Evolutionary conservation across 2,888 invertebrate genomes (phyloP), one percentile per base, ranked within the genome.

Genomic region (Amphipoea lucens): DNA sequence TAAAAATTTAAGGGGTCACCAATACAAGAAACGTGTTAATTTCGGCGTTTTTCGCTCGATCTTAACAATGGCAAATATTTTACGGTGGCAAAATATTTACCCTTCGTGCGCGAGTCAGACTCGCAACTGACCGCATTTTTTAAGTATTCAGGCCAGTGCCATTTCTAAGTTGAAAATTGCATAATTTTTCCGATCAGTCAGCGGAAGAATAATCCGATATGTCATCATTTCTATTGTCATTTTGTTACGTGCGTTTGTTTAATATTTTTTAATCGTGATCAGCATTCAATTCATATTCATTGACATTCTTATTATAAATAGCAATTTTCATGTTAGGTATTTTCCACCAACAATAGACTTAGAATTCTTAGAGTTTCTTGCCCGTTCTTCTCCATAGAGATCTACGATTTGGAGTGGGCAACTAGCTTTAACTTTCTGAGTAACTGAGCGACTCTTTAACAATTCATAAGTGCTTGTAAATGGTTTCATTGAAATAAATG

Each of bases 171-270:
- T 57, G 63, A 14, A 70, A 4, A 75, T 69, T 51, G 45, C 60
- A 69, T 70, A 63, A 29, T 57, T 73, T 73, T 74, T 79, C 69
- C 23, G 54, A 40, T 5, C 76, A 66, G 45, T 87, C 85, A 82
- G 82, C 78, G 48, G 7, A 67, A 29, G 40, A 51, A 65, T 65
- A 69, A 42, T 78, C 45, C 29, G 45, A 42, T 23, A 51, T 20
- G 81, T 88, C 77, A 81, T 74, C 80, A 79, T 40, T 86, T 65
- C 69, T 72, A 81, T 84, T 87, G 81, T 80, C 75, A 66, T 63
- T 79, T 68, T 57, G 62, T 66, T 63, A 73, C 79, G 71, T 81
- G 84, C 57, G 60, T 70, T 72, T 81, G 65, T 70, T 68, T 65
- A 78, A 69, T 74, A 66, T 79, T 81, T 68, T 72, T 72, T 42